Evolutionary conservation across 92 coral and sea anemone species (phyloP).

Genomic region (Scolanthus callimorphus): DNA sequence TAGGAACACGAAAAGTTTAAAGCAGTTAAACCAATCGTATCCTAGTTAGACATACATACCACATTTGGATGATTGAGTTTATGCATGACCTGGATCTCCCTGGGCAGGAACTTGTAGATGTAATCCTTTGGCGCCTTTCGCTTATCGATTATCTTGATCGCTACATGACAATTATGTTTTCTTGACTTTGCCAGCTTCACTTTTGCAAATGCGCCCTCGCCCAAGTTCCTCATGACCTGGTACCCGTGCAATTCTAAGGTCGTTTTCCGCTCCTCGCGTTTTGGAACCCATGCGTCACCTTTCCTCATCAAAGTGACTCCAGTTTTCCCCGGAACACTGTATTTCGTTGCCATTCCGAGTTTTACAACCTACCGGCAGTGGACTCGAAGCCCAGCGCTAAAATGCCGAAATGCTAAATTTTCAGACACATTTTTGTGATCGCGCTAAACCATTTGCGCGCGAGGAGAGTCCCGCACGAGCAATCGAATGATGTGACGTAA

Average conservation of each 20-base stretch:
- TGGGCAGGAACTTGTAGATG: slow-evolving; percentile 66
- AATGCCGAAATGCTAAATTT: too few species aligned
- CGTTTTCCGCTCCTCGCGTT: slow-evolving; percentile 37
- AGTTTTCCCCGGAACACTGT: slow-evolving; percentile 41
- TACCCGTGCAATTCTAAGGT: slow-evolving; percentile 81
- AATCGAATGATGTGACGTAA: too few species aligned
- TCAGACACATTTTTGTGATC: too few species aligned
- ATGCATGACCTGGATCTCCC: slow-evolving; percentile 76
- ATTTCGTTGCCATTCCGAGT: slow-evolving; percentile 22
- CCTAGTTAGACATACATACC: too few species aligned
- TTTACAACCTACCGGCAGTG: too few species aligned
- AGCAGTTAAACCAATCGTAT: too few species aligned
- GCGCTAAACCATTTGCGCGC: too few species aligned
- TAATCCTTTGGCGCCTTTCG: slow-evolving; percentile 79
- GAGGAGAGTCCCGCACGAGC: too few species aligned
- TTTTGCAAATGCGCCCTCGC: slow-evolving; percentile 87
- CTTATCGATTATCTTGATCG: slow-evolving; percentile 74
- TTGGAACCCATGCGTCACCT: slow-evolving; percentile 80
- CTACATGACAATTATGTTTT: slow-evolving; percentile 64
- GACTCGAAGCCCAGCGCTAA: too few species aligned
- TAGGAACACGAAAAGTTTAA: too few species aligned
- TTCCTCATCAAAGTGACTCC: slow-evolving; percentile 77
- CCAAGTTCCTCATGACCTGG: slow-evolving; percentile 49
- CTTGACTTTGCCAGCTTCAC: slow-evolving; percentile 70
- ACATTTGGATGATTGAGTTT: slow-evolving; percentile 74